phyloP scores from a whole-genome alignment of 1,140 invertebrate species.

The Sitodiplosis mosellana region DNA sequence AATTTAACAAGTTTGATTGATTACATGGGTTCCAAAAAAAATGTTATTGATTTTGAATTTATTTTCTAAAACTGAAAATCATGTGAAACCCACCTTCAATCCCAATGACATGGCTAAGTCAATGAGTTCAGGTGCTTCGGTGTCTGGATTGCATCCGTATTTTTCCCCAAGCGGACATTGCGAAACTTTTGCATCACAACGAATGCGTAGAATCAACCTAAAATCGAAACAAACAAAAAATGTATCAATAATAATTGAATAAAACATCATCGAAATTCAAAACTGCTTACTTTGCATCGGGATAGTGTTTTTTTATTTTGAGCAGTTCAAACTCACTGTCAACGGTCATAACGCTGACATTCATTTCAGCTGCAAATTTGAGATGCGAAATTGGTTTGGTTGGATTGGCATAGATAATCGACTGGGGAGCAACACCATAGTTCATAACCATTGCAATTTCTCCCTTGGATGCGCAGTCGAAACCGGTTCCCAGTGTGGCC shows the following conservation, averaged over 20 bases:
- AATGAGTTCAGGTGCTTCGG: slow-evolving; percentile 62
- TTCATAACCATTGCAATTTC: slow-evolving; percentile 53
- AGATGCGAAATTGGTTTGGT: slow-evolving; percentile 91
- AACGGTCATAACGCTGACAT: slow-evolving; percentile 81
- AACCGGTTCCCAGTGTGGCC: slow-evolving; percentile 69
- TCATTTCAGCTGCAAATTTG: slow-evolving; percentile 55
- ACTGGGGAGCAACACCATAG: slow-evolving; percentile 54
- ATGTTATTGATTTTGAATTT: too few relatives aligned
- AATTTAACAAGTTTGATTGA: not conserved
- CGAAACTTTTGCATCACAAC: slow-evolving; percentile 70
- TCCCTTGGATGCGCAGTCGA: slow-evolving; percentile 91
- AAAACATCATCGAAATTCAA: not conserved
- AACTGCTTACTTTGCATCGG: slow-evolving; percentile 56
- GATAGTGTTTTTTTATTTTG: slow-evolving; percentile 74
- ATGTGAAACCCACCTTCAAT: slow-evolving; percentile 26
- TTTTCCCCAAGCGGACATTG: slow-evolving; percentile 87
- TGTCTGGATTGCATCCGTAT: slow-evolving; percentile 75
- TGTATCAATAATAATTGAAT: not conserved
- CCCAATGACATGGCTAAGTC: slow-evolving; percentile 42
- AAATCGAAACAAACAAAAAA: not conserved
- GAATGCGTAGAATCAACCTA: slow-evolving; percentile 79
- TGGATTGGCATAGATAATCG: slow-evolving; percentile 96
- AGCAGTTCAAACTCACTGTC: slow-evolving; percentile 88
- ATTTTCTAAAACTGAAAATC: too few relatives aligned
- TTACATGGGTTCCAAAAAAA: too few relatives aligned